phyloP scores from a whole-genome alignment of 1,140 invertebrate genomes.

The Triops longicaudatus region DNA sequence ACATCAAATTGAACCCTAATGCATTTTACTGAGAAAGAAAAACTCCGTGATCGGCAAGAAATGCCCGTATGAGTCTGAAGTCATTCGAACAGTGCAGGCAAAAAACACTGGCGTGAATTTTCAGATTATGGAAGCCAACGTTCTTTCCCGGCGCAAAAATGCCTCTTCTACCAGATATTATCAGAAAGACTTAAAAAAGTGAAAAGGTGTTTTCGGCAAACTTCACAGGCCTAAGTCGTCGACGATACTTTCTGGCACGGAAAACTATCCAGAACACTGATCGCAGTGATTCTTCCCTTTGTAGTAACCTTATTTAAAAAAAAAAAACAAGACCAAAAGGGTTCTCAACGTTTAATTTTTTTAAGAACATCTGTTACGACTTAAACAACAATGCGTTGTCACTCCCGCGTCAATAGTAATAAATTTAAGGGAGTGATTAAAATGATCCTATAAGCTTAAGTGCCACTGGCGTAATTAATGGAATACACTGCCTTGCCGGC shows the following conservation, averaged over 20 bases:
- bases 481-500: background rate
- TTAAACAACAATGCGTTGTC: background rate
- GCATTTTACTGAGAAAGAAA: no score
- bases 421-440: background rate
- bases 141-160: background rate
- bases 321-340: no score
- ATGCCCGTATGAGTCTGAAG: no score
- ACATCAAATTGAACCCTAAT: background rate
- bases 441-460: slow-evolving; percentile 8
- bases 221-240: background rate
- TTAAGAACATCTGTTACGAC: background rate
- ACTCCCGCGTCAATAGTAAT: background rate
- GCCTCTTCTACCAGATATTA: background rate
- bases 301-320: background rate
- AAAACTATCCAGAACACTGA: background rate
- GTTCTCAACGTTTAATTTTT: background rate
- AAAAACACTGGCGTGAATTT: background rate
- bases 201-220: background rate
- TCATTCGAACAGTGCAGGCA: no score
- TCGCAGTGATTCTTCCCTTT: background rate
- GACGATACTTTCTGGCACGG: background rate
- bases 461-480: background rate
- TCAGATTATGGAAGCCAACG: background rate
- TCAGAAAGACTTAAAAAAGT: background rate
- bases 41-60: no score